Evolutionary conservation across 1,140 invertebrate genomes (phyloP), one percentile per base, ranked within the genome.

Genomic region (Coenobita brevimanus): DNA sequence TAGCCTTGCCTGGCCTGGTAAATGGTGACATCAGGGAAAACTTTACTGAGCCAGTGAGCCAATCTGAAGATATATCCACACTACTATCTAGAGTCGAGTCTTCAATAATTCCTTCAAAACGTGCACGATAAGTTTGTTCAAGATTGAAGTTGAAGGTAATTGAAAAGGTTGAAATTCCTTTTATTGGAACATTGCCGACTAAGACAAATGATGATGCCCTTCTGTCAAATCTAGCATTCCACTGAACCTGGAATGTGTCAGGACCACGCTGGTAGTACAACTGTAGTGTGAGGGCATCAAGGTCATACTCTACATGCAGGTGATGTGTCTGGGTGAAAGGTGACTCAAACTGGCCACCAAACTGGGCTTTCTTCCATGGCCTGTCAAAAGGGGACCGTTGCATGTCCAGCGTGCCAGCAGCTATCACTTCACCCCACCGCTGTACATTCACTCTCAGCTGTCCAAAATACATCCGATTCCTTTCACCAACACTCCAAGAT

Each of bases 271-370:
- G 62, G 78, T 80, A 87, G 30, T 78, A 80, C n/a, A 67, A 15
- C 15, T 38, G 15, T 33, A 73, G 2, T 24, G n/a, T 73, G 10
- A 60, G 60, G 0, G 30, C 27, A 21, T n/a, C n/a, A 3, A 60
- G 10, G 6, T 80, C 33, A 30, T 81, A 87, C 41, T 80, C 43
- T 30, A 76, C 85, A 8, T 67, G 62, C 24, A 87, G 67, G 27
- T 71, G 60, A 27, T 87, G 85, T 30, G 76, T 67, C 24, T 43
- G 21, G 60, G 85, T 87, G 64, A 87, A 87, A 33, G 85, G 85
- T 1, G 85, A 87, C 13, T 80, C 85, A 38, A 87, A 71, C 21
- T 38, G 62, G 2, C 71, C 33, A 43, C 46, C 67, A 10, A 87
- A 46, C 13, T 60, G 46, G 0, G 69, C 17, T 30, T 67, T 67